A percentile compares a stretch with the other conserved stretches of the same genome.
Conservation (phyloP, 2,113 vertebrate genomes). For the Hydrochoerus hydrochaeris region DNA sequence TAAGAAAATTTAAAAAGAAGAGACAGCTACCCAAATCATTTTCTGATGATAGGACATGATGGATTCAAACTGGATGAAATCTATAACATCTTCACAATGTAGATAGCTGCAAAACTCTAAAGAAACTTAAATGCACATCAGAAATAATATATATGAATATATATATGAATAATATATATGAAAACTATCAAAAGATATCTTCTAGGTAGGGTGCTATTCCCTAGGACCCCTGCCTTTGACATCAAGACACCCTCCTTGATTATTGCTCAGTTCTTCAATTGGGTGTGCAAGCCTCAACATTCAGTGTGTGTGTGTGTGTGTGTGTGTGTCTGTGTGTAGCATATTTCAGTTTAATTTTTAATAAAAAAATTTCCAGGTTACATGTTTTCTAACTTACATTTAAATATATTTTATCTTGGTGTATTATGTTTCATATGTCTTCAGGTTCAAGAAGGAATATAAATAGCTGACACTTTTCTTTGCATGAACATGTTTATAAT, state of each 20-base stretch:
- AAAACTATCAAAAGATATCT: neutral
- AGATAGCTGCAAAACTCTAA: neutral
- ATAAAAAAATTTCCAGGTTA: neutral
- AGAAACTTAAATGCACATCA: neutral
- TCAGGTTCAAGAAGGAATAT: neutral
- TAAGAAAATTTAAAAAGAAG: neutral
- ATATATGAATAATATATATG: neutral
- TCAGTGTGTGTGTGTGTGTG: neutral
- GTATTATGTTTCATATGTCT: neutral
- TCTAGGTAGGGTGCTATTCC: neutral
- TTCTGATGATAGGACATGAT: neutral
- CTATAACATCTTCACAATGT: neutral
- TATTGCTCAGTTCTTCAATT: neutral
- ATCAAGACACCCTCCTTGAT: neutral
- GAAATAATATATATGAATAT: neutral
- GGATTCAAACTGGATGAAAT: neutral
- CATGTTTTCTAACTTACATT: neutral
- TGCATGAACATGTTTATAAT: neutral
- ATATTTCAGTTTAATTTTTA: neutral
- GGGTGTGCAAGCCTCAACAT: neutral
- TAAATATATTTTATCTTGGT: neutral
- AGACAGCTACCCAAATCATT: neutral
- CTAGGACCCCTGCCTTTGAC: neutral
- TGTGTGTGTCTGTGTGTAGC: neutral
- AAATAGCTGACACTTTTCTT: neutral